Conservation (phyloP, 92 coral and sea anemone species). For the Parazoanthus atlanticus region DNA sequence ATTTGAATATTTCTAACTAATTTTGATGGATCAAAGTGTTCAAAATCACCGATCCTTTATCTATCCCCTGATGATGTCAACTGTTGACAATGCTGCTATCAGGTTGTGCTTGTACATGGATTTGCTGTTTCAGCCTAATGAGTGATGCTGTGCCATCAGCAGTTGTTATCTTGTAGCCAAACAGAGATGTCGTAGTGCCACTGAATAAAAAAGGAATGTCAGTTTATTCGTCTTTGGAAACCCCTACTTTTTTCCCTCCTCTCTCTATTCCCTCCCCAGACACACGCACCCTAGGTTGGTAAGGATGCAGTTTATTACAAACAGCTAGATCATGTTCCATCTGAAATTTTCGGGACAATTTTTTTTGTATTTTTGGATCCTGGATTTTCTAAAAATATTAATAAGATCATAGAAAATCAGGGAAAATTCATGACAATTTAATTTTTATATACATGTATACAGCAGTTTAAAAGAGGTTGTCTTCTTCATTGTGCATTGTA, state of each 20-base stretch:
- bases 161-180: slow-evolving; percentile 96
- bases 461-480: too few relatives aligned
- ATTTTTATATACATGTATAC: too few relatives aligned
- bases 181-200: slow-evolving; percentile 97
- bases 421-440: too few relatives aligned
- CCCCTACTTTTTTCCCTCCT: too few relatives aligned
- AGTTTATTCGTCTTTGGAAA: neutral
- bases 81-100: slow-evolving; percentile 16
- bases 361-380: too few relatives aligned
- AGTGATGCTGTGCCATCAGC: slow-evolving; percentile 81
- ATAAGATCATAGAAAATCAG: too few relatives aligned
- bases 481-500: too few relatives aligned
- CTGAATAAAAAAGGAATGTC: slow-evolving; percentile 53
- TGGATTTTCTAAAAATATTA: too few relatives aligned
- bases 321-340: too few relatives aligned
- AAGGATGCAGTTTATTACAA: neutral
- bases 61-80: neutral
- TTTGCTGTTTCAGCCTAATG: slow-evolving; percentile 71
- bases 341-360: too few relatives aligned
- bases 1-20: slow-evolving; percentile 9
- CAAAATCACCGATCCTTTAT: neutral
- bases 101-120: slow-evolving; percentile 43
- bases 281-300: too few relatives aligned
- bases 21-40: neutral
- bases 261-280: too few relatives aligned